phyloP scores from a whole-genome alignment of 2,888 invertebrate species.

The Diaperis boleti region DNA sequence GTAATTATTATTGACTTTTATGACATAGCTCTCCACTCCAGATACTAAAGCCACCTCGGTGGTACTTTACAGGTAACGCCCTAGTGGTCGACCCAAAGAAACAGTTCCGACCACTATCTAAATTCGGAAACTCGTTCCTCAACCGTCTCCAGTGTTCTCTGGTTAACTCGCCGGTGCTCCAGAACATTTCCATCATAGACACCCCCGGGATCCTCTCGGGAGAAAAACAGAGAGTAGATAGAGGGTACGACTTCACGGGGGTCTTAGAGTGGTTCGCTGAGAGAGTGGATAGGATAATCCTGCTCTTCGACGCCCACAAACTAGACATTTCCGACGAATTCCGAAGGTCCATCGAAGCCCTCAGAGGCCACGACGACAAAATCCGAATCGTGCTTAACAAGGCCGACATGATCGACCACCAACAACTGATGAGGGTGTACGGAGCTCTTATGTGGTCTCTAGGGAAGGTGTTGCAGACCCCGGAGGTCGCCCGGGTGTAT shows the following conservation, averaged over 20 bases:
- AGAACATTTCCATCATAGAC: conserved; percentile 96
- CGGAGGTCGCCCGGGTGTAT: conserved; percentile 98
- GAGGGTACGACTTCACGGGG: conserved; percentile 97
- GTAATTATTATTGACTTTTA: too few species aligned
- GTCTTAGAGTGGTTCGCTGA: conserved; percentile 99
- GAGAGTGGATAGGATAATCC: conserved; percentile 95
- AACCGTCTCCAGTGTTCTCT: conserved; percentile 97
- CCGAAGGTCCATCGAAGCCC: conserved; percentile 94
- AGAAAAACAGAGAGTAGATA: conserved; percentile 93
- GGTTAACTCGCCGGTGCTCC: conserved; percentile 90
- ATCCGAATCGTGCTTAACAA: conserved; percentile 98
- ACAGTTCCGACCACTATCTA: conserved; percentile 94
- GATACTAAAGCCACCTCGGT: too few species aligned
- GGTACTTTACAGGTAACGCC: too few species aligned
- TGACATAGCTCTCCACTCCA: too few species aligned
- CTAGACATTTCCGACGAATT: conserved; percentile 99
- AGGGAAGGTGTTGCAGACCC: conserved; percentile 97
- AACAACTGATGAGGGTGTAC: conserved; percentile 98
- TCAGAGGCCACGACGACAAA: conserved; percentile 96
- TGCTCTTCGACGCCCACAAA: conserved; percentile 98
- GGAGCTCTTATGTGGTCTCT: conserved; percentile 99
- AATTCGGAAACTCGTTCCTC: conserved; percentile 98
- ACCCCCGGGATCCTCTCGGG: conserved; percentile 95
- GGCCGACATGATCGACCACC: conserved; percentile 99
- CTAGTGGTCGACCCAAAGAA: conserved; percentile 98